Conservation (phyloP, 1,140 invertebrate genomes). For the Drosophila pandora region DNA sequence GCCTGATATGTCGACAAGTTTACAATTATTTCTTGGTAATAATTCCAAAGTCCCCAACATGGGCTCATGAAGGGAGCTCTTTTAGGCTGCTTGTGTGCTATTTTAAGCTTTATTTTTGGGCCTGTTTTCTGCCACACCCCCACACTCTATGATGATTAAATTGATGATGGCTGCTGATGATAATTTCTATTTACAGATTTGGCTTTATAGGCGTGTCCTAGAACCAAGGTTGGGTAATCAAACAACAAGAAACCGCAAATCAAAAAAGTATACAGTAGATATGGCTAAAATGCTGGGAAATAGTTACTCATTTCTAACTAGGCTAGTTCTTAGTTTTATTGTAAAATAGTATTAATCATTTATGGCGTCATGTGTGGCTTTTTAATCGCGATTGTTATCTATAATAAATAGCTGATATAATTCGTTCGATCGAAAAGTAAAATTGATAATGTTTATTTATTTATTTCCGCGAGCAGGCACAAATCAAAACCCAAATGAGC, state of each 20-base stretch:
- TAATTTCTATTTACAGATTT: conserved; percentile 80
- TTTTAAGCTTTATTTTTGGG: conserved; percentile 14
- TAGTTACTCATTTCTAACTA: neutral
- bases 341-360: conserved; percentile 33
- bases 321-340: neutral
- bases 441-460: conserved; percentile 29
- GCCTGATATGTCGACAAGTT: neutral
- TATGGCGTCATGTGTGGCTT: conserved; percentile 16
- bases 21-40: neutral
- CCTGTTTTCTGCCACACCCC: conserved; percentile 54
- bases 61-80: conserved; percentile 30
- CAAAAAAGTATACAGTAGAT: conserved; percentile 40
- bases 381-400: conserved; percentile 18
- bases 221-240: conserved; percentile 64
- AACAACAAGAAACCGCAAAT: conserved; percentile 40
- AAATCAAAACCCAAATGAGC: conserved; percentile 80
- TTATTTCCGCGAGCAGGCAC: conserved; percentile 53
- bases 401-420: conserved; percentile 42
- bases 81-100: conserved; percentile 1
- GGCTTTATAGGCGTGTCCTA: conserved; percentile 70
- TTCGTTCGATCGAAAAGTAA: conserved; percentile 27
- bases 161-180: conserved; percentile 63
- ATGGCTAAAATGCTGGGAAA: neutral
- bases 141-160: conserved; percentile 53
- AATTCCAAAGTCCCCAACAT: conserved; percentile 12